Evolutionary conservation across 2,797 vertebrate genomes (phyloP).

Genomic region (Thalassophryne amazonica): DNA sequence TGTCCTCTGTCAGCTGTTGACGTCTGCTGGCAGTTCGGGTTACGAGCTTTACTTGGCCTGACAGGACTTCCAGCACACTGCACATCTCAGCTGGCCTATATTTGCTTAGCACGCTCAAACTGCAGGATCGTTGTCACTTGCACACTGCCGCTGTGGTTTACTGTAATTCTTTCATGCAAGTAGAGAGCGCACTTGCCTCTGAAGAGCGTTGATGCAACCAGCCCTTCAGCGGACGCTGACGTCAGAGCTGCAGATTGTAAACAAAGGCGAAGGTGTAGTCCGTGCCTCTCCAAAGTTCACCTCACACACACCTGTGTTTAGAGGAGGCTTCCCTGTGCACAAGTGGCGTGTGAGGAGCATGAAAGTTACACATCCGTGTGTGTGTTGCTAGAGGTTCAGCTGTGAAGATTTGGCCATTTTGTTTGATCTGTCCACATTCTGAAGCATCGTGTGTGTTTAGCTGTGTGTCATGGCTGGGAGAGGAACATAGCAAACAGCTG

Average conservation of each 20-base stretch:
- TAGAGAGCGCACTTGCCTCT: conserved; percentile 59
- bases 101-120: conserved; percentile 14
- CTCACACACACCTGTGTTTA: conserved; percentile 56
- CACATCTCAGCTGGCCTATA: conserved; percentile 6
- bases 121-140: background rate
- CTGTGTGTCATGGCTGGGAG: conserved; percentile 4
- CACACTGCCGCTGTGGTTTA: background rate
- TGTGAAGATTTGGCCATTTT: conserved; percentile 1
- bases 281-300: conserved; percentile 49
- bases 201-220: conserved; percentile 49
- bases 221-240: conserved; percentile 52
- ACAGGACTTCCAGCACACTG: conserved; percentile 4
- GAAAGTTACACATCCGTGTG: conserved; percentile 65
- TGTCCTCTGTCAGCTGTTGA: conserved; percentile 42
- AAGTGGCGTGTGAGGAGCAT: conserved; percentile 28
- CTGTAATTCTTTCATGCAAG: conserved; percentile 46
- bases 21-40: conserved; percentile 38
- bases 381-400: conserved; percentile 18
- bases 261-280: conserved; percentile 66
- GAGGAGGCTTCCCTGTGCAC: conserved; percentile 33
- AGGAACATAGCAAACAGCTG: conserved; percentile 23
- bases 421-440: conserved; percentile 38
- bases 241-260: conserved; percentile 72
- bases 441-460: conserved; percentile 12
- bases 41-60: conserved; percentile 34